Evolutionary conservation across 2,888 invertebrate species (phyloP).

Genomic region (Entomobrya multifasciata): DNA sequence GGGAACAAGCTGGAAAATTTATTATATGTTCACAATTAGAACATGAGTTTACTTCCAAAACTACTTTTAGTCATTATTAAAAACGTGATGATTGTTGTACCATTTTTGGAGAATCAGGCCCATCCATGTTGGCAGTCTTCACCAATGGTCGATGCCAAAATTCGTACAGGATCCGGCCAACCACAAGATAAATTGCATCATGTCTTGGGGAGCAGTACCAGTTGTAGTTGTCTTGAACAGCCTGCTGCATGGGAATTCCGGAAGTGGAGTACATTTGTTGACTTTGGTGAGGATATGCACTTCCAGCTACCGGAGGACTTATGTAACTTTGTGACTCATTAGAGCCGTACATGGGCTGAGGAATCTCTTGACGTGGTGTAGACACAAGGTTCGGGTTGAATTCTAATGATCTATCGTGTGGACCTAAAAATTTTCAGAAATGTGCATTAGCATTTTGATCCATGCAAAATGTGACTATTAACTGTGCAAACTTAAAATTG

Average conservation of each 20-base stretch:
- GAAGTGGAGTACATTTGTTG: slow-evolving; percentile 10
- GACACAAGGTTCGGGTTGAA: slow-evolving; percentile 79
- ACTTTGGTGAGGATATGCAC: slow-evolving; percentile 66
- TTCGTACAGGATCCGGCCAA: slow-evolving; percentile 92
- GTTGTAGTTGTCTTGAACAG: slow-evolving; percentile 47
- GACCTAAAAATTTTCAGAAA: too few species aligned
- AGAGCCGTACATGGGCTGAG: slow-evolving; percentile 37
- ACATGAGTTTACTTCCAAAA: neutral
- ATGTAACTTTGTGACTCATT: slow-evolving; percentile 55
- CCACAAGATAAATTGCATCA: slow-evolving; percentile 95
- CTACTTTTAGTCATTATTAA: too few species aligned
- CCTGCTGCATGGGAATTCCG: slow-evolving; percentile 35
- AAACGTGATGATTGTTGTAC: too few species aligned
- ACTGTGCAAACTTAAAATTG: too few species aligned
- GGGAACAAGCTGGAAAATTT: slow-evolving; percentile 75
- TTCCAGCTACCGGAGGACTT: slow-evolving; percentile 72
- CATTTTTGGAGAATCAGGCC: slow-evolving; percentile 60
- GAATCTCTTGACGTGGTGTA: slow-evolving; percentile 76
- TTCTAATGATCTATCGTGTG: slow-evolving; percentile 75
- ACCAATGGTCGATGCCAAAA: slow-evolving; percentile 89
- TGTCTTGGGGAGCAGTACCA: slow-evolving; percentile 89
- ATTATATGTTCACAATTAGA: neutral
- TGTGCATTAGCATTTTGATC: too few species aligned
- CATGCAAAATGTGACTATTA: too few species aligned
- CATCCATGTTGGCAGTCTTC: slow-evolving; percentile 74